Conservation (phyloP, 2,888 invertebrate genomes). For the Leucophora obtusa region DNA sequence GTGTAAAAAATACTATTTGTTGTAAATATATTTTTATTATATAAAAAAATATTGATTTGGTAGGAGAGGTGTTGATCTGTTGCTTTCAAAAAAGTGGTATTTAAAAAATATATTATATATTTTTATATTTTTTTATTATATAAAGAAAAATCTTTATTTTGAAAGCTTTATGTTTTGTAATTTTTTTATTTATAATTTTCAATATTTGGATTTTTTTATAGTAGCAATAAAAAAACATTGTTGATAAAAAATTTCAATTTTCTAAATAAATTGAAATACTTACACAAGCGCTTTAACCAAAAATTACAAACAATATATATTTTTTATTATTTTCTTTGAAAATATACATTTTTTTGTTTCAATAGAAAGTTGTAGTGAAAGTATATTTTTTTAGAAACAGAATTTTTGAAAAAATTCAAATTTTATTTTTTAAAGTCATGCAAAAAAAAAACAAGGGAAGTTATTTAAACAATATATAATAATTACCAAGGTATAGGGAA, state of each 20-base stretch:
- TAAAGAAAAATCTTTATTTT: conserved; percentile 45
- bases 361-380: not conserved
- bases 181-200: conserved; percentile 33
- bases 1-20: conserved; percentile 48
- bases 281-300: conserved; percentile 70
- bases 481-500: not conserved
- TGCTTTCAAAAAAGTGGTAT: conserved; percentile 70
- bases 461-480: conserved; percentile 6
- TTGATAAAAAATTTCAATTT: conserved; percentile 38
- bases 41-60: conserved; percentile 64
- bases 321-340: conserved; percentile 37
- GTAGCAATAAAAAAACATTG: conserved; percentile 17
- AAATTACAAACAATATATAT: conserved; percentile 63
- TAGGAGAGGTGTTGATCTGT: conserved; percentile 79
- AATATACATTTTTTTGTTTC: not conserved
- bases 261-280: conserved; percentile 66
- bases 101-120: conserved; percentile 45
- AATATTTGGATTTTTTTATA: conserved; percentile 56
- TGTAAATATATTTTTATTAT: conserved; percentile 42
- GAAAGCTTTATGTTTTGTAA: conserved; percentile 55
- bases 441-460: conserved; percentile 13
- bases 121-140: conserved; percentile 52
- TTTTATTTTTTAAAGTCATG: conserved; percentile 30
- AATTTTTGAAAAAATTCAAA: not conserved
- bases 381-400: conserved; percentile 2